phyloP scores from a whole-genome alignment of 2,888 invertebrate genomes.

The Norana najaformis region DNA sequence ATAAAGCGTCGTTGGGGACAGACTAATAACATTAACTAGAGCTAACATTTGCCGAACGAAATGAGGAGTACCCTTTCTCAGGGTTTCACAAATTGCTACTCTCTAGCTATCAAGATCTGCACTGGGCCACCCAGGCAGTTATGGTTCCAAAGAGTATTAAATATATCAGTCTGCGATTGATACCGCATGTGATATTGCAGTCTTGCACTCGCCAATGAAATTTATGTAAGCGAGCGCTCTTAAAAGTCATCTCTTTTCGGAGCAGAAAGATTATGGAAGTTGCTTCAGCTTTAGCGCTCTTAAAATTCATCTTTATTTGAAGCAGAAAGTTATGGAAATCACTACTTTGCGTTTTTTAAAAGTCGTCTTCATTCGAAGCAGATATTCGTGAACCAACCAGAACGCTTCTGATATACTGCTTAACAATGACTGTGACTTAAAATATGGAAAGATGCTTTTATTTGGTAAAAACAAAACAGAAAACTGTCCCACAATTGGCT shows the following conservation, averaged over 20 bases:
- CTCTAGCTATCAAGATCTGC: background rate
- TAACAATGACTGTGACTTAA: no score
- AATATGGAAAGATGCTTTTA: no score
- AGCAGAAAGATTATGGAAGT: background rate
- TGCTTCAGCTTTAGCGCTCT: no score
- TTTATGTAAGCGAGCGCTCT: background rate
- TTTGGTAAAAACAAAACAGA: no score
- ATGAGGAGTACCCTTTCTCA: background rate
- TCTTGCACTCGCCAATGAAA: background rate
- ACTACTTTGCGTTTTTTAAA: no score
- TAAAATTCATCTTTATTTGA: no score
- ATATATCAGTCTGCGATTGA: background rate
- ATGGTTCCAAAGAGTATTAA: background rate
- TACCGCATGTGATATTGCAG: background rate
- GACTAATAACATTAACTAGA: background rate
- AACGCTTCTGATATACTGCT: background rate
- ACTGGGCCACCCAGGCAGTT: background rate
- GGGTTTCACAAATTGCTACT: background rate
- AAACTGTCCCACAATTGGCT: no score
- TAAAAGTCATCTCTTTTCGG: background rate
- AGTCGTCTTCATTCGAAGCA: no score
- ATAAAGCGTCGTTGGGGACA: constrained; percentile 1
- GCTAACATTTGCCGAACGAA: background rate
- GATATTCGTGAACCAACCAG: background rate
- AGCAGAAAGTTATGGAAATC: no score